Evolutionary conservation across 2,888 invertebrate genomes (phyloP), one percentile per base, ranked within the genome.

Genomic region (Acronicta aceris): DNA sequence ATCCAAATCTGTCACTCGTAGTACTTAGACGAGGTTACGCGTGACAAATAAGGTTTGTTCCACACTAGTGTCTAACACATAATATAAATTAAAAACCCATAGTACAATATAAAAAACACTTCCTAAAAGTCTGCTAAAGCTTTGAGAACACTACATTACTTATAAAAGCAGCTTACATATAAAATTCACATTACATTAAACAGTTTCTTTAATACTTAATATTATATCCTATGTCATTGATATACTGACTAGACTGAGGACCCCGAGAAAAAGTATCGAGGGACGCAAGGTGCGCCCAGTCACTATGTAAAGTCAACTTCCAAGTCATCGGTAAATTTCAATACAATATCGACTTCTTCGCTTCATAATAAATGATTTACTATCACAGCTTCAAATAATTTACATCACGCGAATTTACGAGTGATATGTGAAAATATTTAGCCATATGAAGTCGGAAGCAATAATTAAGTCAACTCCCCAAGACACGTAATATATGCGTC

Each of bases 41-140:
- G 16, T 51, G 56, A 69, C 66, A 65, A 63, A 66, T 50, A 41
- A 48, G 30, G 33, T 21, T 25, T 62, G 54, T 46, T 74, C 71
- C 50, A 76, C 71, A 65, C 81, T 81, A 84, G 58, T 59, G 57
- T 65, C 81, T 82, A 85, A 78, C 79, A 83, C 70, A 67, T 76
- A 89, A 82, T 81, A 84, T 59, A 85, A 82, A 76, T 76, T 75
- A 82, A 81, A 71, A 66, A 65, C 82, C 81, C 76, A 69, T 73
- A 71, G 73, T 81, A 79, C 76, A 74, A 71, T 76, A 74, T 76
- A 78, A 86, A 90, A 88, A 86, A 86, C 81, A 78, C 75, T 75
- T 83, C 84, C 71, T 87, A 87, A 87, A 87, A 88, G 84, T 83
- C 81, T 75, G 85, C 92, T 92, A 89, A 93, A 92, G 91, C 91